Evolutionary conservation across 2,113 vertebrate genomes (phyloP).

Genomic region (Halichoeres trimaculatus): DNA sequence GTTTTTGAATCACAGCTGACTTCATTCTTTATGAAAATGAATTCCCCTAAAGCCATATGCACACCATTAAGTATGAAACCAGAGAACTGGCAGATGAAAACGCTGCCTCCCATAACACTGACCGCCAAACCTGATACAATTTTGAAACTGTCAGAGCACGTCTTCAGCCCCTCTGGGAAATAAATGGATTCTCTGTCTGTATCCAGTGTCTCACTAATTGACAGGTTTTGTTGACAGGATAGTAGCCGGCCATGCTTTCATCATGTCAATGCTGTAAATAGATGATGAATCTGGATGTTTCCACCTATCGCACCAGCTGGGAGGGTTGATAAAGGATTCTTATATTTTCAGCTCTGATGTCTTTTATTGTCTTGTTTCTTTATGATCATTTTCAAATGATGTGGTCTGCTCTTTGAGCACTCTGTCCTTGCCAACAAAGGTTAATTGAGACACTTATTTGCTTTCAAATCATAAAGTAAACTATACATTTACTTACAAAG

Average conservation of each 20-base stretch:
- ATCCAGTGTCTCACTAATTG: not conserved
- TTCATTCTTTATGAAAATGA: conserved; percentile 3
- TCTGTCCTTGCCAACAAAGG: too few species aligned
- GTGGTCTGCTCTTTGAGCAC: not conserved
- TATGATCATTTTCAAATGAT: not conserved
- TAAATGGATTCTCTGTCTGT: not conserved
- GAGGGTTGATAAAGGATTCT: not conserved
- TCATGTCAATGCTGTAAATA: not conserved
- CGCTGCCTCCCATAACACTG: not conserved
- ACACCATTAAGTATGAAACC: not conserved
- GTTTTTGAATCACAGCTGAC: not conserved
- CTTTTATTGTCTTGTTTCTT: not conserved
- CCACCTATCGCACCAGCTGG: not conserved
- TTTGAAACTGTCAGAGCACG: not conserved
- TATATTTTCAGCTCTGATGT: not conserved
- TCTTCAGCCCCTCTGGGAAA: not conserved
- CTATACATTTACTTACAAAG: too few species aligned
- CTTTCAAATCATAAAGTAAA: too few species aligned
- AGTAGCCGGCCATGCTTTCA: not conserved
- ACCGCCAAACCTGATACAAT: not conserved
- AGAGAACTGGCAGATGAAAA: not conserved
- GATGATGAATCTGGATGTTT: not conserved
- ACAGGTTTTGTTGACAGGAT: not conserved
- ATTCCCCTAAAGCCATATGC: conserved; percentile 2
- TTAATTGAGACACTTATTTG: too few species aligned